Base-by-base conservation (phyloP, 2,888 invertebrate genomes). In the Drosophila kokeensis region DNA sequence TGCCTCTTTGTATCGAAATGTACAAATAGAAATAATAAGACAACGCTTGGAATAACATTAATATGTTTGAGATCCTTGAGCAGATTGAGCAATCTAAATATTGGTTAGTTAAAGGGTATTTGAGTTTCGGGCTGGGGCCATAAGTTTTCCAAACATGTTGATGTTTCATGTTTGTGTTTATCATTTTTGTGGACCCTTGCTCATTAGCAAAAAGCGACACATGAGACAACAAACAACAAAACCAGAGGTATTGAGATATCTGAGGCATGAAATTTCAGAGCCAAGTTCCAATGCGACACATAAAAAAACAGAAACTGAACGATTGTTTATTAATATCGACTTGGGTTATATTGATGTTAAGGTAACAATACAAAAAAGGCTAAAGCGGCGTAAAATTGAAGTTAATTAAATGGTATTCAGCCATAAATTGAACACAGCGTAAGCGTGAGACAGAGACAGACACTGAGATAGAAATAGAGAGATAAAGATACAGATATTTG, bases 381-480 rank as follows among this genome's bases (percentile, higher is more conserved):
- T 48, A 54, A 55, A 57, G 49, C 58, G 36, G 87, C 89, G 79
- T 89, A 59, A 90, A 90, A 90, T 85, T 90, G 66, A 76, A 87
- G 79, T 89, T 84, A 76, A 90, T 87, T 90, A 83, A 81, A 81
- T 54, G 65, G 55, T 70, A 81, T 72, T 73, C 57, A 65, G 69
- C 45, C 38, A 65, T 65, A 62, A 82, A 82, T 67, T 79, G 79
- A 61, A 58, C 48, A 59, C 15, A 38, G 40, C 59, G 21, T n/a
- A 11, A 18, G 32, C 55, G 42, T 30, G 21, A 40, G 27, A 55
- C 18, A 45, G 42, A 64, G 58, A 40, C 34, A 57, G 34, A 59
- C 10, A 67, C 34, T 54, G 10, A 27, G 13, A 52, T 15, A 55
- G 21, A 45, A 18, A 45, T n/a, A 67, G 6, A 27, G 6, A 27